Percentiles rank a stretch among this genome's conserved stretches.
Evolutionary conservation across 2,113 vertebrate species (phyloP).

Genomic region (Hippocampus guttulatus): DNA sequence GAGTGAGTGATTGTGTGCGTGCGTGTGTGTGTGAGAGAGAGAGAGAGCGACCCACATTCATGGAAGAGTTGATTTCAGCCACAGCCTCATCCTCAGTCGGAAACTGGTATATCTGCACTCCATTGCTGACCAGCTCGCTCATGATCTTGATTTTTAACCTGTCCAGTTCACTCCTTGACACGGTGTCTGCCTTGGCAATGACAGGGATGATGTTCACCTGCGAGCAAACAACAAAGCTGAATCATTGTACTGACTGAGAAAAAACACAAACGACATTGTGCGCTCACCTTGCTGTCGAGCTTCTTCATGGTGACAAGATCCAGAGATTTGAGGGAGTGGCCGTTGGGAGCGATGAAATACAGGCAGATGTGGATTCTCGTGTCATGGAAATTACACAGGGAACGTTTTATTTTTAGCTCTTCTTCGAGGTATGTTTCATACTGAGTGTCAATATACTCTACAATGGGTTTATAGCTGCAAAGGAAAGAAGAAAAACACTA

Average conservation of each 20-base stretch:
- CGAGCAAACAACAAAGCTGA: background rate
- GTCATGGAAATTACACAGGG: slow-evolving; percentile 87
- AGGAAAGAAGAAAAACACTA: slow-evolving; percentile 32
- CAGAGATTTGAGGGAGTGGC: slow-evolving; percentile 91
- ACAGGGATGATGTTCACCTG: slow-evolving; percentile 97
- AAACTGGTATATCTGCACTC: slow-evolving; percentile 97
- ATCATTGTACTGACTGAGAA: background rate
- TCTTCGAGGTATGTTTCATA: slow-evolving; percentile 96
- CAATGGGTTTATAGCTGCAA: slow-evolving; percentile 91
- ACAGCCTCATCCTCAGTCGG: slow-evolving; percentile 92
- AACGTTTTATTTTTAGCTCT: slow-evolving; percentile 92
- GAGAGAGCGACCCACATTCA: slow-evolving; percentile 82
- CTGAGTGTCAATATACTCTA: slow-evolving; percentile 94
- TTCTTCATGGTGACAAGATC: slow-evolving; percentile 98
- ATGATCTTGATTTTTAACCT: slow-evolving; percentile 98
- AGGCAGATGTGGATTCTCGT: slow-evolving; percentile 91
- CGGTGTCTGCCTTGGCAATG: slow-evolving; percentile 94
- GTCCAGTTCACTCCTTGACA: slow-evolving; percentile 91
- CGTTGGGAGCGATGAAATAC: slow-evolving; percentile 92
- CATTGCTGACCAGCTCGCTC: slow-evolving; percentile 96
- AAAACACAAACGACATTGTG: background rate
- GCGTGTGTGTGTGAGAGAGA: background rate
- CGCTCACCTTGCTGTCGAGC: slow-evolving; percentile 88
- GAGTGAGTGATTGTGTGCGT: background rate
- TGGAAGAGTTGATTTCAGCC: slow-evolving; percentile 90